Conservation (phyloP, 2,113 vertebrate genomes). For the Nothobranchius kuhntae region DNA sequence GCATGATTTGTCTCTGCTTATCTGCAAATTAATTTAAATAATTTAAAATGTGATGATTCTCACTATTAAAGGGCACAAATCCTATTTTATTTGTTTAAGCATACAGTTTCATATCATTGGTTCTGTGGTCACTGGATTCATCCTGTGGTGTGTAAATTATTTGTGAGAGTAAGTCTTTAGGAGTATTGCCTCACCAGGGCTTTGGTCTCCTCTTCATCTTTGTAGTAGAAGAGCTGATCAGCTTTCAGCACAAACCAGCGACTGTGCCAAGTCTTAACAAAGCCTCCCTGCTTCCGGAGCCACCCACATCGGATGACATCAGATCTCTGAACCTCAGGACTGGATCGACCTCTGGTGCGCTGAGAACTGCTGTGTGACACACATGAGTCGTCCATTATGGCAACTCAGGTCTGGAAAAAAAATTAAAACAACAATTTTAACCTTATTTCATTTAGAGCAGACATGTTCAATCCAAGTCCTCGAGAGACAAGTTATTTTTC, state of each 20-base stretch:
- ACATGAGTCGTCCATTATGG: slow-evolving; percentile 87
- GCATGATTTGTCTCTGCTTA: too few species aligned
- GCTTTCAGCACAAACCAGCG: slow-evolving; percentile 97
- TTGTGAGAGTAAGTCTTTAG: too few species aligned
- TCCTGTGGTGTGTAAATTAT: too few species aligned
- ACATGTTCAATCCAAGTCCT: too few species aligned
- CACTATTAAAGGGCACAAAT: too few species aligned
- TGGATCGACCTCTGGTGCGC: slow-evolving; percentile 52
- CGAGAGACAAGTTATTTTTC: too few species aligned
- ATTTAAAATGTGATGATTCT: too few species aligned
- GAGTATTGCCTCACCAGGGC: slow-evolving; percentile 85
- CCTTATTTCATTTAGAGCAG: too few species aligned
- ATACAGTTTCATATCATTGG: too few species aligned
- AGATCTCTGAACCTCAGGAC: slow-evolving; percentile 54
- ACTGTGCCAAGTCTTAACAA: slow-evolving; percentile 98
- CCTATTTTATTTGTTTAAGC: too few species aligned
- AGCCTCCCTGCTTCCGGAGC: slow-evolving; percentile 98
- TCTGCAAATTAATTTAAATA: too few species aligned
- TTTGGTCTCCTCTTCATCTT: slow-evolving; percentile 97
- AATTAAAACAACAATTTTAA: slow-evolving; percentile 19
- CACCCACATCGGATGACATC: slow-evolving; percentile 87
- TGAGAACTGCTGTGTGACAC: slow-evolving; percentile 74
- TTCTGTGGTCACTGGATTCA: too few species aligned
- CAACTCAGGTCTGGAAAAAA: slow-evolving; percentile 39
- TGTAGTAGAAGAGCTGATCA: slow-evolving; percentile 94